Percentiles rank a stretch among this genome's conserved stretches.
Conservation (phyloP, 1,140 invertebrate species). For the Bombus haemorrhoidalis region DNA sequence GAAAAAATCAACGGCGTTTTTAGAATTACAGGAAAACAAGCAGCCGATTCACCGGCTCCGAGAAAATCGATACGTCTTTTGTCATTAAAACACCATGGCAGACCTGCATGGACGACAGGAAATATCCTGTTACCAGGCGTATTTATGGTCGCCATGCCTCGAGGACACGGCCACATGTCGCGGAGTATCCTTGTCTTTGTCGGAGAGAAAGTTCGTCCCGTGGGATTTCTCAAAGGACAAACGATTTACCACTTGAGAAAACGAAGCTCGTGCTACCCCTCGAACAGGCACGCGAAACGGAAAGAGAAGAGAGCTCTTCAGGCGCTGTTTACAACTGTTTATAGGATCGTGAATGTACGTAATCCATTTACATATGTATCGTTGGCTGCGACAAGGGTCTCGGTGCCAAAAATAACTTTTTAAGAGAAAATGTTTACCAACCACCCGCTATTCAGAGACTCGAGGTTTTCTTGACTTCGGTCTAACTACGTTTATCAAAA, state of each 20-base stretch:
- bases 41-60: neutral
- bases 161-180: constrained; percentile 64
- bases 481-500: neutral
- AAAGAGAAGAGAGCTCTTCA: neutral
- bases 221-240: constrained; percentile 16
- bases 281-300: neutral
- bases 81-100: constrained; percentile 58
- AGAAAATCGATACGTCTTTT: constrained; percentile 66
- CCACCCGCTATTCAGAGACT: neutral
- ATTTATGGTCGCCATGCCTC: constrained; percentile 60
- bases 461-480: neutral
- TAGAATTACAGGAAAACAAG: constrained; percentile 31
- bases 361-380: constrained; percentile 1
- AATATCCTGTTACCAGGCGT: constrained; percentile 70
- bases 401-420: neutral
- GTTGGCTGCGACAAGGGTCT: neutral
- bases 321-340: constrained; percentile 63
- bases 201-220: constrained; percentile 30
- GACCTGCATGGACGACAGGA: constrained; percentile 62
- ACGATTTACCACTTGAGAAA: constrained; percentile 23
- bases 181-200: constrained; percentile 30
- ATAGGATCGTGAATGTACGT: constrained; percentile 16
- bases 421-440: neutral
- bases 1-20: neutral
- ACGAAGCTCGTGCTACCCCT: constrained; percentile 10